Conservation (phyloP, 2,113 vertebrate genomes). For the Syngnathoides biaculeatus region DNA sequence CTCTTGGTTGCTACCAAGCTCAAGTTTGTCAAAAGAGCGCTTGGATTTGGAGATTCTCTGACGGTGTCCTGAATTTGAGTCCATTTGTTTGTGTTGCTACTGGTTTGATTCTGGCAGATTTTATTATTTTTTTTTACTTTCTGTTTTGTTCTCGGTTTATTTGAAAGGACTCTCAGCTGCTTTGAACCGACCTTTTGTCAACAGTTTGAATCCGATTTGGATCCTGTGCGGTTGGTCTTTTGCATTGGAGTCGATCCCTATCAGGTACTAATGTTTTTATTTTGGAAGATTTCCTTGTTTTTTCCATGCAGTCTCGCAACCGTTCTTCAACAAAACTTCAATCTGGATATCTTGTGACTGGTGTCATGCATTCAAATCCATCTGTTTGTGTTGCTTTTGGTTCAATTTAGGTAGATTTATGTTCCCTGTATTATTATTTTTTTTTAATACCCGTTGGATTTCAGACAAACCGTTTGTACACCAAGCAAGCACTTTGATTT, state of each 20-base stretch:
- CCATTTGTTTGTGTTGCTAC: background rate
- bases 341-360: background rate
- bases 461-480: background rate
- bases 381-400: background rate
- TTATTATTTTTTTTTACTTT: background rate
- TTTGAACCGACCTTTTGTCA: too few relatives aligned
- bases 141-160: background rate
- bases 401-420: background rate
- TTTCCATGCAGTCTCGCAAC: too few relatives aligned
- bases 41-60: too few relatives aligned
- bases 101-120: too few relatives aligned
- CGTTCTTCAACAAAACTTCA: background rate
- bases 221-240: too few relatives aligned
- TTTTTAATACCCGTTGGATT: background rate
- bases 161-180: background rate
- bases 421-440: too few relatives aligned
- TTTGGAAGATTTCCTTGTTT: too few relatives aligned
- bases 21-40: too few relatives aligned
- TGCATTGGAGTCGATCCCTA: too few relatives aligned
- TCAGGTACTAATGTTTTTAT: too few relatives aligned
- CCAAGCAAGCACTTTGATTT: background rate
- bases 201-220: too few relatives aligned
- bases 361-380: background rate
- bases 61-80: background rate
- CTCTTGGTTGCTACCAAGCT: background rate